Percentiles rank a stretch among this genome's conserved stretches.
Conservation (phyloP, 2,888 invertebrate genomes). For the Agrotis segetum region DNA sequence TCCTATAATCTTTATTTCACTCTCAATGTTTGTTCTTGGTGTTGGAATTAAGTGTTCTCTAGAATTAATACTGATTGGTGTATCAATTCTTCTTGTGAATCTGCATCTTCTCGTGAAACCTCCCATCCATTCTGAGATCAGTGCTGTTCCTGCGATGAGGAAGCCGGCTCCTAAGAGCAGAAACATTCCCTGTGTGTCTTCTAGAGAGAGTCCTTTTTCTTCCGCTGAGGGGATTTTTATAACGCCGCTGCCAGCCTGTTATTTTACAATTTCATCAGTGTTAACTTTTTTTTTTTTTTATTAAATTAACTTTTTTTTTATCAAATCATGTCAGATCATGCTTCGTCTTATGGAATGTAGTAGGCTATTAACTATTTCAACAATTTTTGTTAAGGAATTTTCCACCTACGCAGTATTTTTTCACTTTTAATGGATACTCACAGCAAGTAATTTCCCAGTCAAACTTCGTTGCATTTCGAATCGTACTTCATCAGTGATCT, state of each 20-base stretch:
- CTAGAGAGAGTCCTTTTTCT: conserved; percentile 94
- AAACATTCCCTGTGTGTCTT: conserved; percentile 96
- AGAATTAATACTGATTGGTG: conserved; percentile 66
- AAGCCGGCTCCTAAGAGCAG: conserved; percentile 94
- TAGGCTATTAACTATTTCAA: no score
- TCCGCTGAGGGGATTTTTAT: conserved; percentile 88
- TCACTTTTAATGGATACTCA: conserved; percentile 72
- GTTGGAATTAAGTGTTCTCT: conserved; percentile 72
- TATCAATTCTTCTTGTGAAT: conserved; percentile 69
- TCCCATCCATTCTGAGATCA: conserved; percentile 93
- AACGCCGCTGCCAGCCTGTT: conserved; percentile 84
- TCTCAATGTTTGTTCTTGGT: conserved; percentile 60
- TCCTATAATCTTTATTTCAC: conserved; percentile 62
- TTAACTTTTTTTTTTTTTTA: no score
- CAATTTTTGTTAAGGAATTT: no score
- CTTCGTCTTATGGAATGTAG: no score
- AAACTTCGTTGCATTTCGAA: conserved; percentile 93
- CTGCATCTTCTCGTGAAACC: conserved; percentile 92
- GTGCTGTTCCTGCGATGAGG: conserved; percentile 91
- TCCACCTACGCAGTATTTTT: no score
- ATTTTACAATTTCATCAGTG: conserved; percentile 3
- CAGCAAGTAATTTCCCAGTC: conserved; percentile 92
- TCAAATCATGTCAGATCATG: no score
- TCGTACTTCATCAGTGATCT: conserved; percentile 93
- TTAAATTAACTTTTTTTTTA: no score